Conservation (phyloP, 2,888 invertebrate genomes). For the Odontocolon sp. region DNA sequence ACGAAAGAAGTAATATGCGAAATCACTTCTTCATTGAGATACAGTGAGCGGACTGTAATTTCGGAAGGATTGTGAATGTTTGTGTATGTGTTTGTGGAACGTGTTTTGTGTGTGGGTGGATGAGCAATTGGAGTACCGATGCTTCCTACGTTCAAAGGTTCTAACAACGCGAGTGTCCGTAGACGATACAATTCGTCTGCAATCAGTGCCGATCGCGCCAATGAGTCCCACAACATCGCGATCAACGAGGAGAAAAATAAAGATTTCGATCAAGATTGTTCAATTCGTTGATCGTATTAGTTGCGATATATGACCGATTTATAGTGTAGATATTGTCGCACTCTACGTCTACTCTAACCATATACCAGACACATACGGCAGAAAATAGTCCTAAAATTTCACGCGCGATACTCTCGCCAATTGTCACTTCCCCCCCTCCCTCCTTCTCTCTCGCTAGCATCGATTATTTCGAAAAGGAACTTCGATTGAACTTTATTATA, state of each 20-base stretch:
- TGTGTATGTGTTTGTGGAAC: neutral
- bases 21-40: conserved; percentile 9
- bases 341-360: conserved; percentile 54
- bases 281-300: neutral
- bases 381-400: conserved; percentile 73
- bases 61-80: conserved; percentile 14
- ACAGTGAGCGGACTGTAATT: conserved; percentile 5
- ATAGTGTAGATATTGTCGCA: conserved; percentile 71
- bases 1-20: conserved; percentile 1
- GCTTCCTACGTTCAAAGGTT: conserved; percentile 2
- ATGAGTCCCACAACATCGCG: conserved; percentile 6
- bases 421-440: conserved; percentile 47
- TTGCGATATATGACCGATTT: conserved; percentile 20
- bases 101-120: neutral
- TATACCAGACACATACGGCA: conserved; percentile 69
- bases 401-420: conserved; percentile 67
- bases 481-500: conserved; percentile 73
- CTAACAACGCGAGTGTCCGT: neutral
- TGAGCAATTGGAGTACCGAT: conserved; percentile 12
- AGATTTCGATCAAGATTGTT: conserved; percentile 6
- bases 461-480: conserved; percentile 75
- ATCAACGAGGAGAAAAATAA: conserved; percentile 11
- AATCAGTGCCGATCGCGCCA: conserved; percentile 1
- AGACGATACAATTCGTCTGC: neutral
- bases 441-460: conserved; percentile 37